Base-by-base conservation (phyloP, 2,888 invertebrate genomes). In the Drosophila pseudotalamancana region DNA sequence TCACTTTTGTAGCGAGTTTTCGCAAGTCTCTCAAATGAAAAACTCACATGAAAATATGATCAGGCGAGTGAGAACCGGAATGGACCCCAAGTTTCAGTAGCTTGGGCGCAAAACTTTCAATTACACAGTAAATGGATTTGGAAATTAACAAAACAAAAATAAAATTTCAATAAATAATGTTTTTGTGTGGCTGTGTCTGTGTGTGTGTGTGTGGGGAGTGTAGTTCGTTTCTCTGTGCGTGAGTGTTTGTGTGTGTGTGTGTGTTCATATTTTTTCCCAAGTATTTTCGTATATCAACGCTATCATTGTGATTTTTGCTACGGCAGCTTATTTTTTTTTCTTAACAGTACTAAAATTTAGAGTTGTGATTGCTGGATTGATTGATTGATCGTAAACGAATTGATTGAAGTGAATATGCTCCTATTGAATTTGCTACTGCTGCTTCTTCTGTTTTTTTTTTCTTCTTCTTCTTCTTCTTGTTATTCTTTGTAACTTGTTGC, bases 81-180 rank as follows among this genome's bases (percentile, higher is more conserved):
- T 18, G 16, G 19, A 29, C 6, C 19, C 12, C 29, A 11, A 43
- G 27, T 5, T n/a, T 40, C 19, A 12, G 5, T 11, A 6, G 35
- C 19, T 18, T 6, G 4, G 40, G 27, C 19, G 14, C 6, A 31
- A 19, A 49, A 42, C 6, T 29, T 19, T 12, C 21, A 46, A 39
- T 61, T 54, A 45, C 61, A 72, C 71, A 72, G 46, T 43, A 50
- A 62, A 53, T 42, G 1, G 16, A 74, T 57, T 72, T 72, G 18
- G 46, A 48, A 67, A 49, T 14, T 19, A 49, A 51, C 50, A 45
- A 21, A 35, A 34, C 32, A 31, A 43, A 46, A 60, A 25, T 34
- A 39, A 51, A 70, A 16, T 49, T 68, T 16, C 40, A 57, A 71
- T 68, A 57, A 57, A 57, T 46, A 61, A 46, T 12, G 23, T 37